These are phyloP conservation scores for Amphipoea oculea DNA, from an alignment of 2,888 invertebrate genomes.

Conservation along the genomic window DNA sequence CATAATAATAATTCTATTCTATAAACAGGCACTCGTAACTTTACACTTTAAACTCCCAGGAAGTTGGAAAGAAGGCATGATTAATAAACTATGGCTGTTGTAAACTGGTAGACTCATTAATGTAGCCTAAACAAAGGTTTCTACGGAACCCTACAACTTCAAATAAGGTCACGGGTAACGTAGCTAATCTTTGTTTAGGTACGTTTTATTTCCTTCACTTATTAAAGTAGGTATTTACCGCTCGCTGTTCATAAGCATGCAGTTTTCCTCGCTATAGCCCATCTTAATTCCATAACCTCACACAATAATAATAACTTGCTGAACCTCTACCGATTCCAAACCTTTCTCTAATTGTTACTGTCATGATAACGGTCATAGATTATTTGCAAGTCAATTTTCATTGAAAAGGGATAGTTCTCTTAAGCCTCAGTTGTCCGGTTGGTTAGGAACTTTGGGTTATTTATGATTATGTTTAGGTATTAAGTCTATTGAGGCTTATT, in stretches of 20 bases:
- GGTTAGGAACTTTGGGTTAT: constrained; percentile 40
- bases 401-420: constrained; percentile 38
- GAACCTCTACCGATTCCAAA: constrained; percentile 19
- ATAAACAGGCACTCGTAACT: background rate
- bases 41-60: background rate
- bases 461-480: constrained; percentile 32
- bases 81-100: background rate
- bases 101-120: too few species aligned
- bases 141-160: background rate
- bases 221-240: background rate
- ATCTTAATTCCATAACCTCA: background rate
- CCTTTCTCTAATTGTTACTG: constrained; percentile 54
- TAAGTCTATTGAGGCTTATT: background rate
- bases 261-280: background rate
- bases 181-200: background rate
- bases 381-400: constrained; percentile 49
- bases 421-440: constrained; percentile 23
- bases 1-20: background rate
- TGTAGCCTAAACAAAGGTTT: background rate
- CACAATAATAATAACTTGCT: constrained; percentile 35
- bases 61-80: background rate
- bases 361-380: constrained; percentile 43
- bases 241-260: background rate
- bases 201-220: constrained; percentile 24
- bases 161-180: constrained; percentile 4